Evolutionary conservation across 2,113 vertebrate genomes (phyloP).

Genomic region (Madoqua kirkii): DNA sequence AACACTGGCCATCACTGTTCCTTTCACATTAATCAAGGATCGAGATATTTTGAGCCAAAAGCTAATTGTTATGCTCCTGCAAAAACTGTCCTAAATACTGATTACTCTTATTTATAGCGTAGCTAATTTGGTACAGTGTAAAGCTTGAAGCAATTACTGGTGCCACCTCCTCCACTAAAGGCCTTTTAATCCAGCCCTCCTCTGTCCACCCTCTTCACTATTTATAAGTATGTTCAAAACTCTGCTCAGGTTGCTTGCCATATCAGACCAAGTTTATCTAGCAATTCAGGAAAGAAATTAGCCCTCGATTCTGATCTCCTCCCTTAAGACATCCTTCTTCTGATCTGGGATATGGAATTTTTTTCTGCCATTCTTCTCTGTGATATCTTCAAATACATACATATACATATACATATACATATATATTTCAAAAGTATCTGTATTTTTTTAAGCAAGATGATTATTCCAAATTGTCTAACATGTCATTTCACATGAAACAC

Average conservation of each 20-base stretch:
- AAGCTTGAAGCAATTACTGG: not conserved
- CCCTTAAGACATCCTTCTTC: not conserved
- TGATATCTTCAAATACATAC: not conserved
- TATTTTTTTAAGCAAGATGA: not conserved
- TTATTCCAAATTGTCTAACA: not conserved
- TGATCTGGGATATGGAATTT: not conserved
- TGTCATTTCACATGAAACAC: not conserved
- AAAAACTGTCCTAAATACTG: not conserved
- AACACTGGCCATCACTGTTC: not conserved
- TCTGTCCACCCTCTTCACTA: accelerated
- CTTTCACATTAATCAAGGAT: not conserved
- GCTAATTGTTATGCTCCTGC: not conserved
- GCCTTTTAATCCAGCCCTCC: not conserved
- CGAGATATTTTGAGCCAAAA: not conserved
- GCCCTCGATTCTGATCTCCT: not conserved
- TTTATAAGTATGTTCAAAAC: not conserved
- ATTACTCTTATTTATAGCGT: not conserved
- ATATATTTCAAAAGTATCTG: too few relatives aligned
- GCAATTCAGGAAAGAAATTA: not conserved
- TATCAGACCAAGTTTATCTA: not conserved
- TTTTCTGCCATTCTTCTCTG: not conserved
- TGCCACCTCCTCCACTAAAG: not conserved
- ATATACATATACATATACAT: too few relatives aligned
- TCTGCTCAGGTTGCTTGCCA: not conserved
- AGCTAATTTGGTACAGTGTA: not conserved